A percentile compares a stretch with the other conserved stretches of the same genome.
These are phyloP conservation scores for Cheilinus undulatus DNA, from an alignment of 2,113 vertebrate species.

Conservation along the genomic window DNA sequence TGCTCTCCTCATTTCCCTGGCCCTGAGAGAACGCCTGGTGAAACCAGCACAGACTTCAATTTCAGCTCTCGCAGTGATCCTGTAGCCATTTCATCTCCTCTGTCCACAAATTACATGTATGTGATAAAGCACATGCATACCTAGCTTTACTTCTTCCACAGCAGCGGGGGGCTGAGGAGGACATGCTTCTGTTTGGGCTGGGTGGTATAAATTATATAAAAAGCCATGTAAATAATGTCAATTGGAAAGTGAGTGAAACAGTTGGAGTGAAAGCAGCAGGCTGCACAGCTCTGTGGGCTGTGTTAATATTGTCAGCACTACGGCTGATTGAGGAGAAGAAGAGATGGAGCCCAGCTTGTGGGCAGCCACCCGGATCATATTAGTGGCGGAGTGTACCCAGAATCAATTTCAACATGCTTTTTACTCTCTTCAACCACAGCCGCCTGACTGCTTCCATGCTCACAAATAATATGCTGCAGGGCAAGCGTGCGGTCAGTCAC, in stretches of 20 bases:
- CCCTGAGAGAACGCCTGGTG: conserved; percentile 19
- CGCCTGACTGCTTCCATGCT: conserved; percentile 69
- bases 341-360: conserved; percentile 78
- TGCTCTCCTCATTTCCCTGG: conserved; percentile 58
- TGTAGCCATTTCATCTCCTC: conserved; percentile 52
- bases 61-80: conserved; percentile 69
- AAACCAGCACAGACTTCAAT: conserved; percentile 71
- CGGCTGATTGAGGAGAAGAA: conserved; percentile 75
- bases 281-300: conserved; percentile 66
- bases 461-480: conserved; percentile 66
- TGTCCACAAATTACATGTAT: conserved; percentile 72
- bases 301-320: conserved; percentile 77
- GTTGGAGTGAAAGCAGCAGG: conserved; percentile 57
- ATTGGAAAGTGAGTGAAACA: conserved; percentile 67
- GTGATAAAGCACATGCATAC: conserved; percentile 46
- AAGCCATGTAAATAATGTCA: conserved; percentile 76
- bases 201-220: conserved; percentile 56
- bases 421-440: conserved; percentile 73
- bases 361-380: conserved; percentile 81
- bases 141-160: conserved; percentile 52
- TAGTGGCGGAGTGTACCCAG: conserved; percentile 75
- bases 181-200: conserved; percentile 34
- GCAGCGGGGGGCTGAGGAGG: conserved; percentile 16
- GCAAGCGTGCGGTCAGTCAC: conserved; percentile 72
- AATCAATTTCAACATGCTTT: conserved; percentile 81